These are phyloP conservation scores for Pemphigus obesinymphae DNA, from an alignment of 1,140 invertebrate genomes.

Conservation along the genomic window DNA sequence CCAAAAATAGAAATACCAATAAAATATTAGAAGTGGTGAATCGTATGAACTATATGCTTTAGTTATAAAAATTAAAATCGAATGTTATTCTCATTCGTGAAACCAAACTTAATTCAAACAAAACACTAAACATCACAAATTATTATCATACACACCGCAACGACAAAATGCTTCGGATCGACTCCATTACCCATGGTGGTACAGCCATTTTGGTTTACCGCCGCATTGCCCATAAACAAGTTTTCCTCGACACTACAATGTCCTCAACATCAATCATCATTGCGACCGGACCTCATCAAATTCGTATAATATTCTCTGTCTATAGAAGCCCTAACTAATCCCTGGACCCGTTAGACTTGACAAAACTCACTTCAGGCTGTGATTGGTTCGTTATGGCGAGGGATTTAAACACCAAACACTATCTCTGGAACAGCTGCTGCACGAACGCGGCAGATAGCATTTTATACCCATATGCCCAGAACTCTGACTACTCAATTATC, in stretches of 20 bases:
- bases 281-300: background rate
- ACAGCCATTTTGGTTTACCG: background rate
- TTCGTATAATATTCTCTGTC: background rate
- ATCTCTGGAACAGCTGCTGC: background rate
- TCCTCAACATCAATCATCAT: background rate
- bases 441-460: background rate
- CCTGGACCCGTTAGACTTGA: background rate
- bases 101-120: background rate
- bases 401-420: background rate
- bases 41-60: background rate
- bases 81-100: background rate
- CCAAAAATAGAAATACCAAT: too few species aligned
- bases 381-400: background rate
- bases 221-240: background rate
- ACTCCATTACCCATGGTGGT: background rate
- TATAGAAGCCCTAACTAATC: background rate
- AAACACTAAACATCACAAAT: background rate
- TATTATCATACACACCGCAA: background rate
- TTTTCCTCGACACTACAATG: background rate
- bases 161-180: background rate
- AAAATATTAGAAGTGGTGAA: too few species aligned
- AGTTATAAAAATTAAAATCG: background rate
- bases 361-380: background rate
- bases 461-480: background rate
- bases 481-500: background rate